phyloP scores from a whole-genome alignment of 2,888 invertebrate genomes.

The Xestia ashworthii region DNA sequence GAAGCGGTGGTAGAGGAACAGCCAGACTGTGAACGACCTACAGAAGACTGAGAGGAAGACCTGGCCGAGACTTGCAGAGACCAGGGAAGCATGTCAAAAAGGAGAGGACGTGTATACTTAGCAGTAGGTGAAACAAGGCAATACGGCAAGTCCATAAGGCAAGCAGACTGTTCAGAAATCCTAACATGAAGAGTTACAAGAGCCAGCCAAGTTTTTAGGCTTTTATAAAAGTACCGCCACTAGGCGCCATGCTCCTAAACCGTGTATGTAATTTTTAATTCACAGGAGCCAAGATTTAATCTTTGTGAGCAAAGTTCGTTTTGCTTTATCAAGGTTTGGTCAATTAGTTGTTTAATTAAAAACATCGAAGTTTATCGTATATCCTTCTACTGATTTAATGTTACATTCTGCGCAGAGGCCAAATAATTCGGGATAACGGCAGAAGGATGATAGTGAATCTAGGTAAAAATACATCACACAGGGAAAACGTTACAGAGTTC shows the following conservation, averaged over 20 bases:
- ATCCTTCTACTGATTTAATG: background rate
- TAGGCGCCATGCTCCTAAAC: too few species aligned
- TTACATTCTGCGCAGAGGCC: background rate
- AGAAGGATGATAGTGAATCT: background rate
- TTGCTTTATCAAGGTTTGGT: background rate
- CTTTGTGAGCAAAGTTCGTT: background rate
- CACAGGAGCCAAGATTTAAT: background rate
- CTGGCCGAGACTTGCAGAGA: background rate
- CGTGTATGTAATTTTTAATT: background rate
- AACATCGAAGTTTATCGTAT: slow-evolving; percentile 1
- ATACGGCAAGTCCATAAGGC: background rate
- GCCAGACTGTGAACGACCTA: background rate
- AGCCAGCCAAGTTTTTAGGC: too few species aligned
- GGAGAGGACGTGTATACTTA: background rate
- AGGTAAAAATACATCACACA: background rate
- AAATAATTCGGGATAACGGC: background rate
- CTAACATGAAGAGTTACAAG: too few species aligned
- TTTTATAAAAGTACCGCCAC: too few species aligned
- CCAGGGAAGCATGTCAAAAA: background rate
- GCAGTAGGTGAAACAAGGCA: background rate
- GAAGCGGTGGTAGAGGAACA: background rate
- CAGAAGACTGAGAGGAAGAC: background rate
- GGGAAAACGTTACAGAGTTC: background rate
- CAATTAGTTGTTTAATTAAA: background rate
- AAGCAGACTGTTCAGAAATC: too few species aligned